These are phyloP conservation scores for Dendrolimus pini DNA, from an alignment of 2,888 invertebrate genomes.

Conservation along the genomic window DNA sequence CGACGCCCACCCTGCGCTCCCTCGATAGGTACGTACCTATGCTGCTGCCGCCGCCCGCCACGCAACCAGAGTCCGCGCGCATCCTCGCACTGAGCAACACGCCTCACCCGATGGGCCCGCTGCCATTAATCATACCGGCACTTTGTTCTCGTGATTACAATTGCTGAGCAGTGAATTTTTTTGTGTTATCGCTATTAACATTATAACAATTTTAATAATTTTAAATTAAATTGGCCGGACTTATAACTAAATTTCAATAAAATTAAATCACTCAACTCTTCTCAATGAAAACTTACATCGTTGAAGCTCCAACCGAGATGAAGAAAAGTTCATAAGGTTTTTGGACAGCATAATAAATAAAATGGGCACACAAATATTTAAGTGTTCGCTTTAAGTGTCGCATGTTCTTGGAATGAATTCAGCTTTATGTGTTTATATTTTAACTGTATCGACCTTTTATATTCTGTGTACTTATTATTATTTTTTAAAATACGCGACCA, in stretches of 20 bases:
- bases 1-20: slow-evolving; percentile 17
- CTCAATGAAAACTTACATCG: not conserved
- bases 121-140: not conserved
- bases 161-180: slow-evolving; percentile 1
- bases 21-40: slow-evolving; percentile 56
- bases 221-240: not conserved
- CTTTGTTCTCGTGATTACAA: slow-evolving; percentile 20
- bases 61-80: slow-evolving; percentile 7
- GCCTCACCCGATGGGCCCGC: slow-evolving; percentile 23
- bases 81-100: not conserved
- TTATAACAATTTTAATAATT: not conserved
- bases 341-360: not conserved
- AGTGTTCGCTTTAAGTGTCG: too few species aligned
- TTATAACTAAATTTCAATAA: not conserved
- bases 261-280: not conserved
- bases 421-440: too few species aligned
- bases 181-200: not conserved
- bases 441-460: too few species aligned
- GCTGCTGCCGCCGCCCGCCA: slow-evolving; percentile 34
- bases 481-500: too few species aligned
- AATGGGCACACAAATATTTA: too few species aligned
- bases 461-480: too few species aligned
- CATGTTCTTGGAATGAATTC: too few species aligned
- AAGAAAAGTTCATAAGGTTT: not conserved
- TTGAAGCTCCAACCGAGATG: not conserved